Conservation (phyloP, 2,113 vertebrate species). For the Nettapus auritus region DNA sequence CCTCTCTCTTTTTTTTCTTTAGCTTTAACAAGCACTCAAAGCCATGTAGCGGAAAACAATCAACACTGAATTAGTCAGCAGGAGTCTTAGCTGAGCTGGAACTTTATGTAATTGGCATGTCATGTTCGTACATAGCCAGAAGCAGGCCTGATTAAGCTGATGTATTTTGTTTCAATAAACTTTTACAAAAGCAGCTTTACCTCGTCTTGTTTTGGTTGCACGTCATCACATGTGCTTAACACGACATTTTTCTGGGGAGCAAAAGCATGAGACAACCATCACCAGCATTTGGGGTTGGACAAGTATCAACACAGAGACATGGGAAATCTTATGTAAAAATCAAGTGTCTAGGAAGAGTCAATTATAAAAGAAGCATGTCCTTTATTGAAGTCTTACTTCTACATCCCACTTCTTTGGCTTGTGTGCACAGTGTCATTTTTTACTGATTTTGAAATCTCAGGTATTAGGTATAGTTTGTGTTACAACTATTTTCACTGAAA, state of each 20-base stretch:
- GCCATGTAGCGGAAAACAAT: conserved; percentile 91
- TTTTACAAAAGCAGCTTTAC: conserved; percentile 82
- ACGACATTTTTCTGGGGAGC: conserved; percentile 41
- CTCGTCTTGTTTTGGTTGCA: conserved; percentile 70
- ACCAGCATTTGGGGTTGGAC: neutral
- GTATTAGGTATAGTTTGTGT: neutral
- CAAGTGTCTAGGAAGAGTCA: neutral
- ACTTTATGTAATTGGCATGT: conserved; percentile 95
- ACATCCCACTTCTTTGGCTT: neutral
- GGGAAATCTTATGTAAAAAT: neutral
- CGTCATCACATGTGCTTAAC: conserved; percentile 62
- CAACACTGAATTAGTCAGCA: conserved; percentile 94
- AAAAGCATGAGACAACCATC: neutral
- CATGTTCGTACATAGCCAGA: conserved; percentile 83
- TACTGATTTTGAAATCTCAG: neutral
- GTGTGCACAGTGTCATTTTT: neutral
- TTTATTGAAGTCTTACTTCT: neutral
- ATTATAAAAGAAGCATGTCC: neutral
- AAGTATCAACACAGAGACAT: neutral
- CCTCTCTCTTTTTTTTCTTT: conserved; percentile 16
- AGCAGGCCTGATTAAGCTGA: conserved; percentile 89
- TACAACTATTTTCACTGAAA: neutral
- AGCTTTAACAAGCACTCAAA: conserved; percentile 90
- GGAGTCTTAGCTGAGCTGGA: conserved; percentile 89
- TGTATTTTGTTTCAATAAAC: conserved; percentile 89